Percentiles rank a stretch among this genome's conserved stretches.
Conservation (phyloP, 2,113 vertebrate genomes). For the Nipponia nippon region DNA sequence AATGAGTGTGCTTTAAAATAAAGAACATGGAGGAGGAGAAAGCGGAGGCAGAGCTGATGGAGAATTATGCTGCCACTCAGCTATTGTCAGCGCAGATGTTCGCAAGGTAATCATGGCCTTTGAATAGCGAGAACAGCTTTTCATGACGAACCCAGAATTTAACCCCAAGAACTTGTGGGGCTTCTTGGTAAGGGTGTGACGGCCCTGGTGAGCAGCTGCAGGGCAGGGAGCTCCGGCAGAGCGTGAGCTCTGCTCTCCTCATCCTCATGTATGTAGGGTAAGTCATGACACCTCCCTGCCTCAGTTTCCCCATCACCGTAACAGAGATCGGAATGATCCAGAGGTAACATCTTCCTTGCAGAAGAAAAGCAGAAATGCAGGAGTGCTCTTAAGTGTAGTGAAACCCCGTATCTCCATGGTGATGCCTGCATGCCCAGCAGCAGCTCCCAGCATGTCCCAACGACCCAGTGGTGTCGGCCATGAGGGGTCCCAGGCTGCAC, state of each 20-base stretch:
- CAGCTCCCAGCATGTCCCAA: rapidly evolving
- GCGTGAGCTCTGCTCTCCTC: rapidly evolving
- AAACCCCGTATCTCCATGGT: rapidly evolving
- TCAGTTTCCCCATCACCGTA: not conserved
- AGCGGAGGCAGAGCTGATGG: conserved; percentile 2
- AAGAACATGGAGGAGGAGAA: not conserved
- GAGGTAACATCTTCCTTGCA: not conserved
- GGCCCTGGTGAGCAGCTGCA: rapidly evolving
- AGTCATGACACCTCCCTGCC: not conserved
- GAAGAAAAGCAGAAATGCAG: not conserved
- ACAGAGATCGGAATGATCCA: not conserved
- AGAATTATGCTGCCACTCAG: not conserved
- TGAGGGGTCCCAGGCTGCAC: not conserved
- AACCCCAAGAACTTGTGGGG: not conserved
- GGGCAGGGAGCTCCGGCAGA: not conserved
- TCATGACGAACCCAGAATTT: rapidly evolving
- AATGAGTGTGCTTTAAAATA: not conserved
- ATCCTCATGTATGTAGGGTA: rapidly evolving
- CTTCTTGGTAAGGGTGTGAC: not conserved
- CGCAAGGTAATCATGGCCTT: not conserved
- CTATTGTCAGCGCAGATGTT: not conserved
- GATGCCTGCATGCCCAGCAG: not conserved
- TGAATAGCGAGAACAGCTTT: not conserved
- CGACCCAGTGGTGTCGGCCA: rapidly evolving
- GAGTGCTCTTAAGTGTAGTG: not conserved